Conservation (phyloP, 1,140 invertebrate species). For the Cephus cinctus region DNA sequence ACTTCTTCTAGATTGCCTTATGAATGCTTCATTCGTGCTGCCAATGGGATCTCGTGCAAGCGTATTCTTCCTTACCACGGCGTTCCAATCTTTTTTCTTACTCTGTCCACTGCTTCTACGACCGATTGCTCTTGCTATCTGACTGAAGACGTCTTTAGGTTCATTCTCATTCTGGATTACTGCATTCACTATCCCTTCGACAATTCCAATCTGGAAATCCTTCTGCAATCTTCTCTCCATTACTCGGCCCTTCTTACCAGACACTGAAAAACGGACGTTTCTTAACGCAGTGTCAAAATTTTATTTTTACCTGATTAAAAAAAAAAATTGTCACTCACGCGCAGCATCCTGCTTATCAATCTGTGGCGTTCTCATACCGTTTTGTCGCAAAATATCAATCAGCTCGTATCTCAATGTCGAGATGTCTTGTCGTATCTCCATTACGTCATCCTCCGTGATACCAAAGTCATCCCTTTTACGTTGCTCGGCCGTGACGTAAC, state of each 20-base stretch:
- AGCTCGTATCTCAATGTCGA: constrained; percentile 82
- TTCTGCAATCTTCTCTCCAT: constrained; percentile 84
- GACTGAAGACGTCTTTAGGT: constrained; percentile 76
- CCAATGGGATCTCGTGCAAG: constrained; percentile 74
- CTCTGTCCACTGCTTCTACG: constrained; percentile 59
- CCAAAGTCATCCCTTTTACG: constrained; percentile 77
- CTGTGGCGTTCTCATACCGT: constrained; percentile 77
- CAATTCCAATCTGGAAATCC: constrained; percentile 86
- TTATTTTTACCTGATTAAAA: background rate
- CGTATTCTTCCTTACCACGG: constrained; percentile 71
- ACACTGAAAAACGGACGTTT: constrained; percentile 61
- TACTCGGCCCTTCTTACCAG: constrained; percentile 80
- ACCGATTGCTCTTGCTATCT: constrained; percentile 76
- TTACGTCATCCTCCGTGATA: constrained; percentile 93
- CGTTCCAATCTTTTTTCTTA: constrained; percentile 83
- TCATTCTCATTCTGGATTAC: constrained; percentile 66
- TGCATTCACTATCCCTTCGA: constrained; percentile 77
- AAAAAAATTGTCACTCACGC: constrained; percentile 53
- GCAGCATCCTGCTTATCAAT: constrained; percentile 63
- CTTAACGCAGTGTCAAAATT: too few relatives aligned
- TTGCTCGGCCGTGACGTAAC: constrained; percentile 84
- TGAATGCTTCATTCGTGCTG: constrained; percentile 64
- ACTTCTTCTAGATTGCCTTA: constrained; percentile 66
- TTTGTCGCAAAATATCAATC: constrained; percentile 81
- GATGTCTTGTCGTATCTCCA: constrained; percentile 95